Conservation (phyloP, 2,113 vertebrate species). For the Rhipidura dahli region DNA sequence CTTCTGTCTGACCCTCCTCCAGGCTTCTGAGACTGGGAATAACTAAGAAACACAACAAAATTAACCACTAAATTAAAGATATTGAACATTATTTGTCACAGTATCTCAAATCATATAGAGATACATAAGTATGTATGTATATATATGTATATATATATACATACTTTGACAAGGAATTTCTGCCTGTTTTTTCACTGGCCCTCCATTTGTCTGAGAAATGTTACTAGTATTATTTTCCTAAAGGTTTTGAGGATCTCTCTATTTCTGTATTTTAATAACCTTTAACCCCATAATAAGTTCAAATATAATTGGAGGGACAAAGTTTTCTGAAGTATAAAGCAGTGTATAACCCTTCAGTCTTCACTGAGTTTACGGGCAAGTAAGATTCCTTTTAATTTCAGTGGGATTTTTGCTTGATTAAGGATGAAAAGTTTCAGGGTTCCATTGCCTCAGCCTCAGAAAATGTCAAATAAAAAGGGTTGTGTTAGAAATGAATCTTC, state of each 20-base stretch:
- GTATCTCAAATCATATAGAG: not conserved
- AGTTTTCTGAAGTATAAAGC: not conserved
- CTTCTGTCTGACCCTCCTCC: not conserved
- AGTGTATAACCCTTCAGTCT: not conserved
- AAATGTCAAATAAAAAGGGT: not conserved
- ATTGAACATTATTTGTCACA: not conserved
- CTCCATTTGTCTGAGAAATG: not conserved
- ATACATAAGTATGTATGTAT: accelerated
- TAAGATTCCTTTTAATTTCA: not conserved
- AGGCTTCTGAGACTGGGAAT: not conserved
- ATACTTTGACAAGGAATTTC: not conserved
- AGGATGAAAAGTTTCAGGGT: not conserved
- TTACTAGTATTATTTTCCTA: not conserved
- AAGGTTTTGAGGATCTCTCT: not conserved
- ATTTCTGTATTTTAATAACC: not conserved
- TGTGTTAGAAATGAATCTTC: not conserved
- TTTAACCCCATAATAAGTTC: not conserved
- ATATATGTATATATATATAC: no score
- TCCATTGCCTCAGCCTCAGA: not conserved
- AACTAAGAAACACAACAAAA: not conserved
- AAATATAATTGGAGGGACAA: not conserved
- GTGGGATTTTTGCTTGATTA: not conserved
- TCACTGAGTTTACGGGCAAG: not conserved
- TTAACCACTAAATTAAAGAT: not conserved
- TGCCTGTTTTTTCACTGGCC: not conserved